These are phyloP conservation scores for Tapirus terrestris DNA, from an alignment of 2,113 vertebrate species.

Conservation along the genomic window DNA sequence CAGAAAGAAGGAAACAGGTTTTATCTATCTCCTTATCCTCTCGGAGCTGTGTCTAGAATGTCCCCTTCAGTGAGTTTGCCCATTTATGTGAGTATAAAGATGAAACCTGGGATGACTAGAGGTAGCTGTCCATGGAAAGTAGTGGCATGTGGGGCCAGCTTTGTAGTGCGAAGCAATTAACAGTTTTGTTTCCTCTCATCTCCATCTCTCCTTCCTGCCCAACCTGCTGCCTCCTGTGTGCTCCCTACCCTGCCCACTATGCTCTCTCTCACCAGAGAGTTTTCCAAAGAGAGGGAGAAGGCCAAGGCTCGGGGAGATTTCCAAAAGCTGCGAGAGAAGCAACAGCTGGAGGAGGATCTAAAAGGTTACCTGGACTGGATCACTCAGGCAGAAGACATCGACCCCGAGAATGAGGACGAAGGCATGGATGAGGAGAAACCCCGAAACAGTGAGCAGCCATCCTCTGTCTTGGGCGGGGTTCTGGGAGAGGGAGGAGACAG, in stretches of 20 bases:
- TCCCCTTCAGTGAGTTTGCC: neutral
- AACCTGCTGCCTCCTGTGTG: neutral
- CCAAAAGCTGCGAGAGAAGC: constrained; percentile 98
- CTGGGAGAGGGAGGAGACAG: neutral
- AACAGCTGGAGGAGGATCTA: constrained; percentile 97
- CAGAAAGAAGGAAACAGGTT: neutral
- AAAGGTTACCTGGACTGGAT: constrained; percentile 99
- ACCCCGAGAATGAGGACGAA: constrained; percentile 99
- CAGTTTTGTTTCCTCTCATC: constrained; percentile 67
- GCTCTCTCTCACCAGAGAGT: constrained; percentile 91
- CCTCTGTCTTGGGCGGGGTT: constrained; percentile 43
- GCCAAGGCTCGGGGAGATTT: constrained; percentile 98
- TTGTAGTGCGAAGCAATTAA: constrained; percentile 66
- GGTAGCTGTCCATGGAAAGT: constrained; percentile 35
- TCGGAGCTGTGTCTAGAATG: neutral
- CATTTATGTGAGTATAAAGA: neutral
- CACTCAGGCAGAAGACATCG: constrained; percentile 99
- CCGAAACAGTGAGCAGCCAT: constrained; percentile 93
- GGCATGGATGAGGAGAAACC: constrained; percentile 98
- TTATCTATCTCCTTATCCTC: neutral
- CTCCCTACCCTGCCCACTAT: neutral
- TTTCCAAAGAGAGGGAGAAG: constrained; percentile 99
- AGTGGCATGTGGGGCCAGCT: neutral
- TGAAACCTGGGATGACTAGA: constrained; percentile 22
- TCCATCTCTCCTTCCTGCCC: constrained; percentile 32